Percentiles rank a stretch among this genome's conserved stretches.
phyloP scores from a whole-genome alignment of 2,888 invertebrate species.

The Celastrina argiolus region DNA sequence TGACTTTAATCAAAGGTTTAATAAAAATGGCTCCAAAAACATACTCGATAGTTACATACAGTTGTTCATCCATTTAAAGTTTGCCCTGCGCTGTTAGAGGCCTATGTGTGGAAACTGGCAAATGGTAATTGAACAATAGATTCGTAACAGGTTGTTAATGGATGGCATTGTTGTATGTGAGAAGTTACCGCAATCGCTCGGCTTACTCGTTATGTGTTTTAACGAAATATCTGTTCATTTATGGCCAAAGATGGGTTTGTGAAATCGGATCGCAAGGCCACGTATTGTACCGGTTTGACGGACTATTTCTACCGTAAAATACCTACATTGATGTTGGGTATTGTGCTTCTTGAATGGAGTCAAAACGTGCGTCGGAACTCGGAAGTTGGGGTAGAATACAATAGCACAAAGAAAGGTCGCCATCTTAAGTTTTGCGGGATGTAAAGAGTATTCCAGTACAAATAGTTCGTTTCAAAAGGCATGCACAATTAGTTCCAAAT shows the following conservation, averaged over 20 bases:
- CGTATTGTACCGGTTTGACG: neutral
- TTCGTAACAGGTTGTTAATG: slow-evolving; percentile 19
- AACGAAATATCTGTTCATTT: neutral
- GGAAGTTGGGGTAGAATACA: slow-evolving; percentile 13
- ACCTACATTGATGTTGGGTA: neutral
- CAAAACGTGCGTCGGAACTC: slow-evolving; percentile 3
- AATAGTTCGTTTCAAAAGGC: neutral
- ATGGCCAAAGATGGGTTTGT: neutral
- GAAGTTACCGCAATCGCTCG: slow-evolving; percentile 3
- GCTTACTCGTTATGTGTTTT: slow-evolving; percentile 1
- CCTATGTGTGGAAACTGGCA: slow-evolving; percentile 15
- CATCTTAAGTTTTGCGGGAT: slow-evolving; percentile 6
- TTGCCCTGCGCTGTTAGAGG: neutral
- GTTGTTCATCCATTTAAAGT: neutral
- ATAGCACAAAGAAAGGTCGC: slow-evolving; percentile 2
- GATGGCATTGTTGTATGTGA: slow-evolving; percentile 11
- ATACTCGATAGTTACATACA: too few species aligned
- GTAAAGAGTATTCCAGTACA: neutral
- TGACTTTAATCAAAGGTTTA: neutral
- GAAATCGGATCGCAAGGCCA: neutral
- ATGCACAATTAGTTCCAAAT: neutral
- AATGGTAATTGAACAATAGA: slow-evolving; percentile 12
- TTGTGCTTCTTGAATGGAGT: neutral
- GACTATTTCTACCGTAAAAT: neutral
- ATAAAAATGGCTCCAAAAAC: neutral